These are phyloP conservation scores for Hyperoplus immaculatus DNA, from an alignment of 2,797 vertebrate genomes.

Conservation along the genomic window DNA sequence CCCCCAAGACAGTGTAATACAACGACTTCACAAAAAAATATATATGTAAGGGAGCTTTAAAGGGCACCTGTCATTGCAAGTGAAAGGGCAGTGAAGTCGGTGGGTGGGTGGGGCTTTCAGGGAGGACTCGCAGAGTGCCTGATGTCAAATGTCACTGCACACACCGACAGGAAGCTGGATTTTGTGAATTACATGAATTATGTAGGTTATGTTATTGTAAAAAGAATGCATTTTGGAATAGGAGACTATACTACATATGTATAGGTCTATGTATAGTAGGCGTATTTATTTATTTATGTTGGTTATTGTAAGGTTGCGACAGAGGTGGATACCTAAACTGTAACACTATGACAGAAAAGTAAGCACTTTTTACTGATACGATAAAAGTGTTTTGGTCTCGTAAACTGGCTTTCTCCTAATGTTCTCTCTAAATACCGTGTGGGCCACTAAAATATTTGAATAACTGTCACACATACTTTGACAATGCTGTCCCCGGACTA, in stretches of 20 bases:
- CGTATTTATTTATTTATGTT: neutral
- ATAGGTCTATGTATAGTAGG: too few species aligned
- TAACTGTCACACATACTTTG: neutral
- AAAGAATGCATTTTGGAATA: too few species aligned
- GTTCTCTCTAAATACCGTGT: neutral
- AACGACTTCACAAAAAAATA: neutral
- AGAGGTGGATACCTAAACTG: neutral
- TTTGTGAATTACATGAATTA: too few species aligned
- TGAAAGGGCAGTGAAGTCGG: neutral
- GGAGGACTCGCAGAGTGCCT: neutral
- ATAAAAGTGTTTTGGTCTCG: neutral
- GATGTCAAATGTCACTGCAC: constrained; percentile 25
- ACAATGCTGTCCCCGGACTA: neutral
- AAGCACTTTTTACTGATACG: neutral
- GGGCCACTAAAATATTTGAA: too few species aligned
- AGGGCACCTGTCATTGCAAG: neutral
- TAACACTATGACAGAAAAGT: neutral
- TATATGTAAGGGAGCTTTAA: neutral
- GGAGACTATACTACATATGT: too few species aligned
- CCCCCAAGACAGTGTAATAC: neutral
- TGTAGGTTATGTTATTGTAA: too few species aligned
- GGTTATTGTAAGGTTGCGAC: too few species aligned
- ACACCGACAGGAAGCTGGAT: too few species aligned
- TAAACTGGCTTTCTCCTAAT: neutral
- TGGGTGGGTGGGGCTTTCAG: constrained; percentile 6